phyloP scores from a whole-genome alignment of 2,797 vertebrate species.

The Nothura maculosa region DNA sequence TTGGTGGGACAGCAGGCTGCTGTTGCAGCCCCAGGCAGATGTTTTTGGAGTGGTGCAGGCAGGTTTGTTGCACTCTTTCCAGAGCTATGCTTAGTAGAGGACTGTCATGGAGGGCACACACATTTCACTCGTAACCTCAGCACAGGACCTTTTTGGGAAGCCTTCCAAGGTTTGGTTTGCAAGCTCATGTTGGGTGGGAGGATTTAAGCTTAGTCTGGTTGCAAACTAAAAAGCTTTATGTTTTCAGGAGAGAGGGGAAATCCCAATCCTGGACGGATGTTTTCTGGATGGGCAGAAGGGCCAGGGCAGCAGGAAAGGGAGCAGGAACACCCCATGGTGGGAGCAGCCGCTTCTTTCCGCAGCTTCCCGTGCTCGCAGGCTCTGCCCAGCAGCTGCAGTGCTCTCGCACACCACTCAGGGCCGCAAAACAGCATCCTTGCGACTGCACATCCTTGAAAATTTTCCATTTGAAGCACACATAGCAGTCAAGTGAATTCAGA shows the following conservation, averaged over 20 bases:
- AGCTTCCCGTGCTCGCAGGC: accelerated
- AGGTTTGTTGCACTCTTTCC: neutral
- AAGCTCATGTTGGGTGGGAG: neutral
- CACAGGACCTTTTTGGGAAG: neutral
- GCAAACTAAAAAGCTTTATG: neutral
- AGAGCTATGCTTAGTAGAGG: neutral
- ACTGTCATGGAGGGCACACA: neutral
- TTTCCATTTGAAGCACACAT: neutral
- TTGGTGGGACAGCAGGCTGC: neutral
- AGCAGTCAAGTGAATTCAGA: neutral
- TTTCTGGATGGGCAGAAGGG: no score
- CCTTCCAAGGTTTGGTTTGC: neutral
- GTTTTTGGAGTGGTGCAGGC: neutral
- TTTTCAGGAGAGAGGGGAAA: neutral
- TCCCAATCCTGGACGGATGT: neutral
- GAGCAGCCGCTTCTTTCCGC: neutral
- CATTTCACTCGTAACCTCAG: neutral
- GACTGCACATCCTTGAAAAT: slow-evolving; percentile 28
- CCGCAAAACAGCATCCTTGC: neutral
- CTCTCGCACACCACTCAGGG: accelerated
- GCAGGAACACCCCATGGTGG: accelerated
- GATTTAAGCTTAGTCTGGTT: neutral
- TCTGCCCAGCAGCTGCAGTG: neutral
- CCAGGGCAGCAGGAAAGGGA: accelerated
- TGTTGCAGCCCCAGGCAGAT: neutral